Base-by-base conservation (phyloP, 1,140 invertebrate species). In the Diorhabda carinulata region DNA sequence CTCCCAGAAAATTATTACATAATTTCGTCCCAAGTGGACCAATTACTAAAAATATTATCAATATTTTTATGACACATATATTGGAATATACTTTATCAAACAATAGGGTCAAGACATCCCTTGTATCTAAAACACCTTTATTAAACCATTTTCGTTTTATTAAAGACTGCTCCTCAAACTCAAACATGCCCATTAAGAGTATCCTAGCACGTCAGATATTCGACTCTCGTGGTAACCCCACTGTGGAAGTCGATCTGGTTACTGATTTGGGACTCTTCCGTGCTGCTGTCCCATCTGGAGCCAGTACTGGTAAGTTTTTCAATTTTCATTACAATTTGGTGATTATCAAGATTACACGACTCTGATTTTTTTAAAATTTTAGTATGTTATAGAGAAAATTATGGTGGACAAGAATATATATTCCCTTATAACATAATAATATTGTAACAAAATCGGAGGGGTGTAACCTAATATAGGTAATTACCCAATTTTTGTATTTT, bases 191-290 rank as follows among this genome's bases (percentile, higher is more conserved):
- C 57, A 77, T 93, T 79, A 87, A 91, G 82, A 89, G 91, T 70
- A 92, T 99, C 79, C 89, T 92, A 77, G 97, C 97, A 72, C 92
- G 97, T 83, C 94, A 97, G 84, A 99, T 99, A 81, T 99, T 94
- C 83, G 97, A 99, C 84, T 98, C 96, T 72, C 92, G 98, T 83
- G 98, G 98, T 70, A 99, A 99, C 81, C 98, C 98, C 71, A 99
- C 98, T 59, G 95, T 99, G 61, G 98, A 99, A 84, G 98, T 97
- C 72, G 95, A 97, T 82, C 83, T 97, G 58, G 88, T 90, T 41
- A 91, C 90, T 45, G 90, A 92, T 56, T 81, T 89, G 77, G 97
- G 96, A 63, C 83, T 97, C 8, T 99, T 98, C 86, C 88, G 97
- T 70, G 96, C 97, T 74, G 97, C 97, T 65, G 98, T 99, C n/a